A percentile compares a stretch with the other conserved stretches of the same genome.
phyloP scores from a whole-genome alignment of 2,888 invertebrate genomes.

The Hipparchia sbordonii region DNA sequence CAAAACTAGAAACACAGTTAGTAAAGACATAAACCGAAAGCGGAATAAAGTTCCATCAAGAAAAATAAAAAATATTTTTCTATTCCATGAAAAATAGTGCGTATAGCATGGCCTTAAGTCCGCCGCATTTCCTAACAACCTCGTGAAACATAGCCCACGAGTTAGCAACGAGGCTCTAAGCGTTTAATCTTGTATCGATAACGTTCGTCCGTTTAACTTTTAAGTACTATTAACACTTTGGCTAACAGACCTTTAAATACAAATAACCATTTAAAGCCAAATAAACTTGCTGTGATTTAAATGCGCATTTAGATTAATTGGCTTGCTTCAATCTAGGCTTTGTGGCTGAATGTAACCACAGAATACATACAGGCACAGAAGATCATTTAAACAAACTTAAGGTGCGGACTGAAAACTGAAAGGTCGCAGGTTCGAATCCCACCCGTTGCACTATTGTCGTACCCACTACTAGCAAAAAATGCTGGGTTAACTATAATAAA shows the following conservation, averaged over 20 bases:
- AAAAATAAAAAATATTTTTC: too few relatives aligned
- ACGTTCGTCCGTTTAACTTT: slow-evolving; percentile 24
- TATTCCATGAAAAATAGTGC: too few relatives aligned
- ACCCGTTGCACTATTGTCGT: too few relatives aligned
- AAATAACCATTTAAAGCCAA: slow-evolving; percentile 20
- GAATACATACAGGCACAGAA: too few relatives aligned
- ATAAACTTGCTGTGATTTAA: slow-evolving; percentile 23
- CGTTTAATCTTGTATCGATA: slow-evolving; percentile 30
- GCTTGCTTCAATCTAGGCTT: neutral
- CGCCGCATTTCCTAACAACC: slow-evolving; percentile 19
- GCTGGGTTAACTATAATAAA: too few relatives aligned
- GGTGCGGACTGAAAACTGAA: too few relatives aligned
- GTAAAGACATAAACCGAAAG: too few relatives aligned
- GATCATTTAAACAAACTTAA: too few relatives aligned
- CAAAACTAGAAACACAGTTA: too few relatives aligned
- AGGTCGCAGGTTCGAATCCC: too few relatives aligned
- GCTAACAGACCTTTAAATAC: slow-evolving; percentile 24
- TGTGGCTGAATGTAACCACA: neutral
- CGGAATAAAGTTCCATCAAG: too few relatives aligned
- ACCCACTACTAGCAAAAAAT: too few relatives aligned
- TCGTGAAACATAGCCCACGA: slow-evolving; percentile 25
- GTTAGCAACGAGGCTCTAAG: slow-evolving; percentile 20
- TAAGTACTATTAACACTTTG: slow-evolving; percentile 28
- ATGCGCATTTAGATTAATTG: slow-evolving; percentile 13
- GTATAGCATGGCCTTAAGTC: neutral